A percentile compares a stretch with the other conserved stretches of the same genome.
Evolutionary conservation across 2,797 vertebrate species (phyloP).

Genomic region (Vireo griseus): DNA sequence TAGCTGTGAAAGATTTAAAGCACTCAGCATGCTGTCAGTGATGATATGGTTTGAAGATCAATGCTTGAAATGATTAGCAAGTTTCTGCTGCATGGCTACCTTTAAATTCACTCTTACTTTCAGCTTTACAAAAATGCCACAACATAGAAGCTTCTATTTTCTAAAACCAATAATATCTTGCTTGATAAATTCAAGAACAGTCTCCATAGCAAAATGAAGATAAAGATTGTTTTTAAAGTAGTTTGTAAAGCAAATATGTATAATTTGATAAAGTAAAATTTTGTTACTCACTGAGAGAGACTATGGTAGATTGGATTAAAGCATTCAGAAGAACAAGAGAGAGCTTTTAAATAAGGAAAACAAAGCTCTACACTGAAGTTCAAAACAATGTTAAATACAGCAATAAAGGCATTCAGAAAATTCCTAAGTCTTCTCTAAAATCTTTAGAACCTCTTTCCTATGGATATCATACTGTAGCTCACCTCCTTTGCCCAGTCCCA

Average conservation of each 20-base stretch:
- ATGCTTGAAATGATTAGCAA: neutral
- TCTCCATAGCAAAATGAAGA: neutral
- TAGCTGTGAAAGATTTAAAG: neutral
- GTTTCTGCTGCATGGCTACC: constrained; percentile 28
- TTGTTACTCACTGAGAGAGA: constrained; percentile 76
- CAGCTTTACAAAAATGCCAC: constrained; percentile 19
- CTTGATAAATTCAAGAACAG: neutral
- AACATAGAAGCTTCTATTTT: constrained; percentile 7
- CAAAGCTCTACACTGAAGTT: neutral
- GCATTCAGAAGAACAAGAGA: constrained; percentile 61
- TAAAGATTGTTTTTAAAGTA: neutral
- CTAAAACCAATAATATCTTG: neutral
- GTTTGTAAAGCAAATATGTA: neutral
- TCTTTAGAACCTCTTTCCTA: neutral
- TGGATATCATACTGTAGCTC: neutral
- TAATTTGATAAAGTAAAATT: constrained; percentile 29
- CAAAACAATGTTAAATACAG: neutral
- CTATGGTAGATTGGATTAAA: constrained; percentile 66
- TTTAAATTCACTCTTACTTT: neutral
- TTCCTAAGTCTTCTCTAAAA: neutral
- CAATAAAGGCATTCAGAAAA: neutral
- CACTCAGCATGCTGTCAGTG: neutral
- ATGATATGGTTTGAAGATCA: neutral
- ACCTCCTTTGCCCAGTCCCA: neutral
- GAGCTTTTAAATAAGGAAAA: constrained; percentile 42